phyloP scores from a whole-genome alignment of 2,888 invertebrate genomes.

The Hyposoter didymator region DNA sequence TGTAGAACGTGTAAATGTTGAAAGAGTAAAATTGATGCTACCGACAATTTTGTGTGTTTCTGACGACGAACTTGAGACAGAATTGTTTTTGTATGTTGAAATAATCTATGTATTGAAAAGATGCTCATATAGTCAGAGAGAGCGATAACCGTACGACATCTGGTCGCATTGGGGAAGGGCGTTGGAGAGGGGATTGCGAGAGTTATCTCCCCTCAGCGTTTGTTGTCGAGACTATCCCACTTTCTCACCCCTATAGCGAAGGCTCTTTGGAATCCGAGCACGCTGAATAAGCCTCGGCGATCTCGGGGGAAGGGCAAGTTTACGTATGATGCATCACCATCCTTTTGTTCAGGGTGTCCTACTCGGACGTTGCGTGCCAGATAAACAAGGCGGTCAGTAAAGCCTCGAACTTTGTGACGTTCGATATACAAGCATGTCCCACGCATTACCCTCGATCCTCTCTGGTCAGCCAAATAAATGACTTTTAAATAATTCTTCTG shows the following conservation, averaged over 20 bases:
- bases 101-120: slow-evolving; percentile 16
- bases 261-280: slow-evolving; percentile 33
- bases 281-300: slow-evolving; percentile 39
- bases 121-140: slow-evolving; percentile 27
- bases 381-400: slow-evolving; percentile 30
- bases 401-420: neutral
- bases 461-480: neutral
- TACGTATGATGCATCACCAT: slow-evolving; percentile 61
- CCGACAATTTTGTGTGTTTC: slow-evolving; percentile 2
- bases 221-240: slow-evolving; percentile 24
- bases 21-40: neutral
- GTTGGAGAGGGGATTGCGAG: slow-evolving; percentile 13
- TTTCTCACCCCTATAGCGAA: slow-evolving; percentile 35
- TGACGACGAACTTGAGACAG: neutral
- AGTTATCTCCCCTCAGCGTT: slow-evolving; percentile 24
- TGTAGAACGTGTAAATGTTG: neutral
- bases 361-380: neutral
- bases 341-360: slow-evolving; percentile 15
- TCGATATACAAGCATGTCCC: neutral
- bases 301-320: slow-evolving; percentile 40
- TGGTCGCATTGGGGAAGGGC: slow-evolving; percentile 44
- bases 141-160: slow-evolving; percentile 61
- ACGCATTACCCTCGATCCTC: neutral
- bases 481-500: neutral
- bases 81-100: neutral